Conservation (phyloP, 2,888 invertebrate species). For the Torymus texanus region DNA sequence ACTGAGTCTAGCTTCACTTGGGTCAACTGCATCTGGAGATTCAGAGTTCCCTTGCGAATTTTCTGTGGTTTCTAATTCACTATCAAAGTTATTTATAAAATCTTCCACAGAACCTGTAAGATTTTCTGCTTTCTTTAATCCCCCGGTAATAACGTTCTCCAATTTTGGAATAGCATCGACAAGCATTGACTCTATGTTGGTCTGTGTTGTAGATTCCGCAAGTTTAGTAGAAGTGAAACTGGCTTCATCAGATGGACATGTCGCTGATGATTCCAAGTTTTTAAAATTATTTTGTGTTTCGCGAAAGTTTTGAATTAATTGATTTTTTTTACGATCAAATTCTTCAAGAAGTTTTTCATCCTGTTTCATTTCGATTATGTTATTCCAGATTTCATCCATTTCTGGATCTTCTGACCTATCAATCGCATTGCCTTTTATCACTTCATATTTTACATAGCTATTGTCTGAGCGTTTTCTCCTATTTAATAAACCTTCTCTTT, state of each 20-base stretch:
- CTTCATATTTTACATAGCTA: not conserved
- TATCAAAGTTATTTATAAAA: conserved; percentile 62
- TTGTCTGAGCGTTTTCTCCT: conserved; percentile 30
- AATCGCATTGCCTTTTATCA: conserved; percentile 29
- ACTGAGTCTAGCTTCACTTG: conserved; percentile 41
- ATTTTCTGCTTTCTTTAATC: conserved; percentile 61
- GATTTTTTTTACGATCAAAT: conserved; percentile 45
- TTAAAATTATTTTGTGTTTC: conserved; percentile 40
- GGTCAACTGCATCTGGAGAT: not conserved
- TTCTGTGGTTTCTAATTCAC: conserved; percentile 52
- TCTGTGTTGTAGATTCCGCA: conserved; percentile 41
- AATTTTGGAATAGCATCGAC: conserved; percentile 63
- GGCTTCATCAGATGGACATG: not conserved
- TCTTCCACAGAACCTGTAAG: conserved; percentile 63
- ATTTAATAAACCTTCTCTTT: not conserved
- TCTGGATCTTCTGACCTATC: conserved; percentile 38
- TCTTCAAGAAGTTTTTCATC: conserved; percentile 56
- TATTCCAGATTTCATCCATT: conserved; percentile 56
- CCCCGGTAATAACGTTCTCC: conserved; percentile 60
- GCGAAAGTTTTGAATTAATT: conserved; percentile 48
- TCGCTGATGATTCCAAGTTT: not conserved
- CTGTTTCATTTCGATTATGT: conserved; percentile 53
- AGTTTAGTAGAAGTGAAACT: conserved; percentile 15
- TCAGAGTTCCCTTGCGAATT: conserved; percentile 39
- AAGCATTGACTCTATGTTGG: conserved; percentile 58